Percentiles rank a stretch among this genome's conserved stretches.
Conservation (phyloP, 2,888 invertebrate species). For the Diogma glabrata region DNA sequence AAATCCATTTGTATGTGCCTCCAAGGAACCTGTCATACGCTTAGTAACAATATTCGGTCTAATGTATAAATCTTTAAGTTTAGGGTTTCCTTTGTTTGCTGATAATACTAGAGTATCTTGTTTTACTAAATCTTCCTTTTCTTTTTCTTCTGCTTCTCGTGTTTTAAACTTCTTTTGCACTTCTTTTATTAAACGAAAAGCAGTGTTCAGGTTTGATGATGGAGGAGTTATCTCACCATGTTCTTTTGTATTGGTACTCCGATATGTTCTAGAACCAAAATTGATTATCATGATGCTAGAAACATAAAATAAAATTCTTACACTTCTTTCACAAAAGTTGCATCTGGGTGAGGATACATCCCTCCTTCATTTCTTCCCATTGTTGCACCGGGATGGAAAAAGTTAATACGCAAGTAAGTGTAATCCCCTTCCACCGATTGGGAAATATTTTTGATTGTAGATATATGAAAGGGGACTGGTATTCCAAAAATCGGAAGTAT, state of each 20-base stretch:
- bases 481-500: slow-evolving; percentile 94
- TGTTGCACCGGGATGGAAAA: slow-evolving; percentile 95
- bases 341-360: slow-evolving; percentile 86
- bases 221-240: slow-evolving; percentile 91
- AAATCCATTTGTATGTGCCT: slow-evolving; percentile 94
- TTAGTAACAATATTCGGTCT: slow-evolving; percentile 98
- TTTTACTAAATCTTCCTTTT: slow-evolving; percentile 97
- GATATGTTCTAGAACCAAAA: slow-evolving; percentile 61
- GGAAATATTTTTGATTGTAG: slow-evolving; percentile 97
- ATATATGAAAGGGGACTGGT: slow-evolving; percentile 96
- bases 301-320: slow-evolving; percentile 39
- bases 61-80: slow-evolving; percentile 94
- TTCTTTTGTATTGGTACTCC: slow-evolving; percentile 94
- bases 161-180: slow-evolving; percentile 98
- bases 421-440: slow-evolving; percentile 98
- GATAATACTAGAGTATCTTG: slow-evolving; percentile 92
- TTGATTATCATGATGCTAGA: background rate
- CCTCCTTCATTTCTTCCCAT: slow-evolving; percentile 90
- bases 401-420: slow-evolving; percentile 95
- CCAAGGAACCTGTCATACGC: slow-evolving; percentile 84
- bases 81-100: slow-evolving; percentile 94
- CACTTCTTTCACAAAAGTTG: slow-evolving; percentile 97
- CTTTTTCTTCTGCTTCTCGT: slow-evolving; percentile 94
- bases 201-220: slow-evolving; percentile 90
- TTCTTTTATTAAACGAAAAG: slow-evolving; percentile 96